Evolutionary conservation across 2,797 vertebrate genomes (phyloP).

Genomic region (Aulostomus chinensis): DNA sequence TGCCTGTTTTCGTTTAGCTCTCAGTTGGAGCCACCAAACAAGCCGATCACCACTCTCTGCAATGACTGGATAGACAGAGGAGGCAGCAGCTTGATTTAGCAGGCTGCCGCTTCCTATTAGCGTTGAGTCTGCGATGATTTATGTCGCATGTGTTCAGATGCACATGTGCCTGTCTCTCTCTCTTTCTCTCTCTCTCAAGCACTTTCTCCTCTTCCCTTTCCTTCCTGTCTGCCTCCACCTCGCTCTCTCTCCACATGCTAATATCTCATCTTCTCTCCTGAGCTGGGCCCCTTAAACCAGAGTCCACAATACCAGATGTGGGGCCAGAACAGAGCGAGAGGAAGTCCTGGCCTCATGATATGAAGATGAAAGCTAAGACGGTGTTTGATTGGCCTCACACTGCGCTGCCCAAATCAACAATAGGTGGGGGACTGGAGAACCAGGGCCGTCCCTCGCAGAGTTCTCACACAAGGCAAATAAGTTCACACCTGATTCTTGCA

Average conservation of each 20-base stretch:
- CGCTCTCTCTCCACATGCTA: conserved; percentile 52
- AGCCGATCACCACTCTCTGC: conserved; percentile 69
- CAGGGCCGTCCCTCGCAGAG: conserved; percentile 47
- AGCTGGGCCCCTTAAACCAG: conserved; percentile 45
- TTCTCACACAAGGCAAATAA: conserved; percentile 60
- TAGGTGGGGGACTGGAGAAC: conserved; percentile 19
- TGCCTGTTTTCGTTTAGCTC: conserved; percentile 58
- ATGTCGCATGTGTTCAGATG: conserved; percentile 51
- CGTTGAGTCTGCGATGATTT: conserved; percentile 70
- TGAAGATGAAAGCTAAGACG: conserved; percentile 65
- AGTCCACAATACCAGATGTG: conserved; percentile 73
- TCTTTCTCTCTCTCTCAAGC: conserved; percentile 40
- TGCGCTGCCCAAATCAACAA: conserved; percentile 61
- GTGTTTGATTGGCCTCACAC: conserved; percentile 46
- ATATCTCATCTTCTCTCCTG: conserved; percentile 61
- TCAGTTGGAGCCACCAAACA: conserved; percentile 54
- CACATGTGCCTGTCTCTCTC: conserved; percentile 17
- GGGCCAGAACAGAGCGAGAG: conserved; percentile 45
- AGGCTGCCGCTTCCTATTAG: conserved; percentile 74
- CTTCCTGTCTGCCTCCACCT: conserved; percentile 52
- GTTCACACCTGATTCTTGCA: conserved; percentile 43
- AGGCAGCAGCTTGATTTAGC: conserved; percentile 73
- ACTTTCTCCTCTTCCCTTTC: conserved; percentile 55
- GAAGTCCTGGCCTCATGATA: conserved; percentile 55
- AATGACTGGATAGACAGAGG: conserved; percentile 69